These are phyloP conservation scores for Tylochromis polylepis DNA, from an alignment of 2,113 vertebrate species.

Conservation along the genomic window DNA sequence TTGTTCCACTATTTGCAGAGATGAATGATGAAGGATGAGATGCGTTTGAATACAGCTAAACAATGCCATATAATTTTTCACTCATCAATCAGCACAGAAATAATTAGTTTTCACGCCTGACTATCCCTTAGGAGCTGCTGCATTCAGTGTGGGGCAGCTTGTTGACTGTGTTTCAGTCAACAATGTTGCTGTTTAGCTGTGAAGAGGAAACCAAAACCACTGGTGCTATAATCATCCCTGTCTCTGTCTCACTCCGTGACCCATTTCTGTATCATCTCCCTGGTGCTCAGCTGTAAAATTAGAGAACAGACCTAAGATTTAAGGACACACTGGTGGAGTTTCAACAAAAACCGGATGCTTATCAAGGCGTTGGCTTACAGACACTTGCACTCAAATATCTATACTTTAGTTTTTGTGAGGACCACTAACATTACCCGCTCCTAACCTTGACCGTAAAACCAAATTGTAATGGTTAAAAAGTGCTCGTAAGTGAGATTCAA, in stretches of 20 bases:
- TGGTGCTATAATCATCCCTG: neutral
- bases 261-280: conserved; percentile 15
- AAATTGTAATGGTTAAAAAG: neutral
- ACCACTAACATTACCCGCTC: neutral
- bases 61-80: neutral
- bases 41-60: neutral
- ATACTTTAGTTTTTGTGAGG: neutral
- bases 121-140: neutral
- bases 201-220: conserved; percentile 21
- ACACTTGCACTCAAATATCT: neutral
- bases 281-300: neutral
- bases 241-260: conserved; percentile 10
- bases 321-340: neutral
- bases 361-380: conserved; percentile 2
- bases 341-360: conserved; percentile 46
- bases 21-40: neutral
- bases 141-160: neutral
- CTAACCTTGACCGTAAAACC: neutral
- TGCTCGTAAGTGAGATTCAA: neutral
- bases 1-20: neutral
- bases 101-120: neutral
- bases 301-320: neutral
- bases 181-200: neutral
- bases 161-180: neutral
- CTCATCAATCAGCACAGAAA: neutral